Evolutionary conservation across 2,888 invertebrate genomes (phyloP).

Genomic region (Polylopha cassiicola): DNA sequence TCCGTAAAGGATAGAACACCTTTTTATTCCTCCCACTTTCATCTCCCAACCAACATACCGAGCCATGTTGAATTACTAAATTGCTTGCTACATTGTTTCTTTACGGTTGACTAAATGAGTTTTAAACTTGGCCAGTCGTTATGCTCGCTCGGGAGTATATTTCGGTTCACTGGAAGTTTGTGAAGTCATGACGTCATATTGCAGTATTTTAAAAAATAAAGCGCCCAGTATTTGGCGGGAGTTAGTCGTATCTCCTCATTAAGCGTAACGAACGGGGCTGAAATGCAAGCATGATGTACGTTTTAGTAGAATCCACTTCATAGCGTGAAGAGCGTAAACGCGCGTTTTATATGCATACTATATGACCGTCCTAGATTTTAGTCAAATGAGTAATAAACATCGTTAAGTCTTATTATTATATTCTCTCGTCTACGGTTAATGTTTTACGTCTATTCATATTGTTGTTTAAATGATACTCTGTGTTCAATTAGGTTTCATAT

Average conservation of each 20-base stretch:
- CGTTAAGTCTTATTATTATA: too few relatives aligned
- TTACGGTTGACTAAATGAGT: constrained; percentile 1
- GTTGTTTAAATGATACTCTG: too few relatives aligned
- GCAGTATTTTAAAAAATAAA: too few relatives aligned
- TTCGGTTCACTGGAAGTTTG: constrained; percentile 7
- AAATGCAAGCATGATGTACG: constrained; percentile 21
- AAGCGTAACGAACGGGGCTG: constrained; percentile 20
- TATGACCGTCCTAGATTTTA: constrained; percentile 13
- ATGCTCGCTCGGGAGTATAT: too few relatives aligned
- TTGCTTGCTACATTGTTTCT: constrained; percentile 10
- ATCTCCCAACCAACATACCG: too few relatives aligned
- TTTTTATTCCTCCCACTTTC: too few relatives aligned
- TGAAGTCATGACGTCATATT: constrained; percentile 11
- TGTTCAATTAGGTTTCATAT: too few relatives aligned
- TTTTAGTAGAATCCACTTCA: constrained; percentile 14
- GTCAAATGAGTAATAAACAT: constrained; percentile 9
- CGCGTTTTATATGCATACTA: constrained; percentile 15
- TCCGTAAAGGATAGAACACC: too few relatives aligned
- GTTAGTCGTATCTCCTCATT: constrained; percentile 25
- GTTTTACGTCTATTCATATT: too few relatives aligned
- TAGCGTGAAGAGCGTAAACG: constrained; percentile 10
- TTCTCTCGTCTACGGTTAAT: too few relatives aligned
- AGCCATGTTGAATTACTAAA: too few relatives aligned
- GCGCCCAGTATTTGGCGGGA: constrained; percentile 16
- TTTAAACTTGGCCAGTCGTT: constrained; percentile 3